These are phyloP conservation scores for Epicauta chinensis DNA, from an alignment of 1,140 invertebrate genomes.

Conservation along the genomic window DNA sequence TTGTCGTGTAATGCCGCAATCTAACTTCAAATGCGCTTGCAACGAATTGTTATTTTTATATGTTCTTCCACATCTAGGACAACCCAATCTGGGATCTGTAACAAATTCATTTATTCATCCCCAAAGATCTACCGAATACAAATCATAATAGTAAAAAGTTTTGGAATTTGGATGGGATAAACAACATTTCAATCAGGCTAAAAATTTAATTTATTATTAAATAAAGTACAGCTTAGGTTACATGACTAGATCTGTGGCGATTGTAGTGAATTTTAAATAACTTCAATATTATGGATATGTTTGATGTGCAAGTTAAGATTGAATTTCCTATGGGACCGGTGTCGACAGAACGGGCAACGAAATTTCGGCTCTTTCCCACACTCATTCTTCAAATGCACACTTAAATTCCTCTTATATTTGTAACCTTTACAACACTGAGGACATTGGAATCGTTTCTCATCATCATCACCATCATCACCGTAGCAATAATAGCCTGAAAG, in stretches of 20 bases:
- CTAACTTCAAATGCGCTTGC: constrained; percentile 18
- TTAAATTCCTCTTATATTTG: constrained; percentile 50
- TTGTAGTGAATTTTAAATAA: background rate
- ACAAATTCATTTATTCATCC: constrained; percentile 2
- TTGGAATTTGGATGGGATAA: background rate
- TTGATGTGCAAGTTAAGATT: constrained; percentile 22
- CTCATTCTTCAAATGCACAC: constrained; percentile 53
- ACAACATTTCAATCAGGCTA: background rate
- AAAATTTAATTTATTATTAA: constrained; percentile 3
- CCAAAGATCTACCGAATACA: too few species aligned
- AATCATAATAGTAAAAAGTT: too few species aligned
- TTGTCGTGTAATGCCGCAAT: constrained; percentile 11
- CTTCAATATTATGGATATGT: constrained; percentile 17
- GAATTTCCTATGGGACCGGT: constrained; percentile 21
- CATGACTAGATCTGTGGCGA: background rate
- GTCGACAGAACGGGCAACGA: constrained; percentile 34
- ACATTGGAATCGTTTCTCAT: constrained; percentile 38
- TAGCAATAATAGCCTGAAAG: constrained; percentile 2
- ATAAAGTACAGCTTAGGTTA: background rate
- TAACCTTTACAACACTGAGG: constrained; percentile 58
- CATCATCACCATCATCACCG: too few species aligned
- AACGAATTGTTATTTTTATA: constrained; percentile 25
- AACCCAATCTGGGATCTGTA: constrained; percentile 12
- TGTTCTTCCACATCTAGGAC: constrained; percentile 20
- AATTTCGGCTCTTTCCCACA: constrained; percentile 51